Conservation (phyloP, 2,113 vertebrate species). For the Cyprinus carpio region DNA sequence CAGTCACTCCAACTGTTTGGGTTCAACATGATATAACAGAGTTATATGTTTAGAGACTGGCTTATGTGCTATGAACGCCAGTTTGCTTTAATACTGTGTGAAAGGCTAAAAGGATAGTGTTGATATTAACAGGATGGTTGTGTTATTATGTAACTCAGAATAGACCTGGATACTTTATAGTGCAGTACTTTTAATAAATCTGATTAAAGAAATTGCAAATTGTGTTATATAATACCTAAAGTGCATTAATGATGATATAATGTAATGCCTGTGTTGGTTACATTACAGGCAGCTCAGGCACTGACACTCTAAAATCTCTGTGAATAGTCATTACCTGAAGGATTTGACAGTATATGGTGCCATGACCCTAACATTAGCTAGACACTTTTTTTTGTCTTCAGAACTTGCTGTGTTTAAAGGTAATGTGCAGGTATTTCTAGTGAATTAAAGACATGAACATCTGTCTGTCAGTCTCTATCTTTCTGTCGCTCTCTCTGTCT, state of each 20-base stretch:
- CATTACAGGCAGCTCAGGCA: background rate
- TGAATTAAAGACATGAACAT: background rate
- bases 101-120: constrained; percentile 29
- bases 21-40: constrained; percentile 38
- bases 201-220: background rate
- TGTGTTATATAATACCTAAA: background rate
- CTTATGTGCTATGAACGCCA: constrained; percentile 2
- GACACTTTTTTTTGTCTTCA: background rate
- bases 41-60: constrained; percentile 19
- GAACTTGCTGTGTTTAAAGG: background rate
- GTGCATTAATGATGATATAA: background rate
- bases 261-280: background rate
- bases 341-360: background rate
- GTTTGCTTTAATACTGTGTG: constrained; percentile 34
- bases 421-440: background rate
- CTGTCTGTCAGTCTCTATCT: background rate
- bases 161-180: background rate
- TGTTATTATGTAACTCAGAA: constrained; percentile 26
- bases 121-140: constrained; percentile 19
- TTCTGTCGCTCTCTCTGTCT: background rate
- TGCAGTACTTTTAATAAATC: background rate
- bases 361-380: background rate
- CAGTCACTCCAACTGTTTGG: constrained; percentile 41
- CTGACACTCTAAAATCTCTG: background rate
- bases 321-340: background rate